Evolutionary conservation across 2,113 vertebrate species (phyloP).

Genomic region (Ceratotherium simum): DNA sequence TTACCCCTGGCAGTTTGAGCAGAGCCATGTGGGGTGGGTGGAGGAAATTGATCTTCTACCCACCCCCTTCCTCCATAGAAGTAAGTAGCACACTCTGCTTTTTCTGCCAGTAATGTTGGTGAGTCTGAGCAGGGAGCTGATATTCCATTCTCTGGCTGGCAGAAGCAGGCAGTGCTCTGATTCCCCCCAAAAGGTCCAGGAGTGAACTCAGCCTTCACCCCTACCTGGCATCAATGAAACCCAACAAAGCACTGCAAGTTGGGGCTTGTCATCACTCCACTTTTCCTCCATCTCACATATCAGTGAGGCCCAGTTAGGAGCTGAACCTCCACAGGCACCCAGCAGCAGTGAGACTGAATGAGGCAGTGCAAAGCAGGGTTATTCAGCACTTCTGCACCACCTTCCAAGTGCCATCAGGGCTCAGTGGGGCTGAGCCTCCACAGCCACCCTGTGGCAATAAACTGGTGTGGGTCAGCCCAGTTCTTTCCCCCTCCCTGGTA

Average conservation of each 20-base stretch:
- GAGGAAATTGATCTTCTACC: too few species aligned
- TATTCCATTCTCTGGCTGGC: background rate
- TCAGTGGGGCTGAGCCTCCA: background rate
- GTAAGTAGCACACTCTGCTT: background rate
- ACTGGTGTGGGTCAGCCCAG: too few species aligned
- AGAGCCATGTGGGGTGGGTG: background rate
- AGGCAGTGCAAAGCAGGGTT: background rate
- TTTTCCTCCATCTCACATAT: background rate
- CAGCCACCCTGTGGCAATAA: background rate
- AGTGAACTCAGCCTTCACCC: background rate
- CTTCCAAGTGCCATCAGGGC: background rate
- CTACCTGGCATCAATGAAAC: background rate
- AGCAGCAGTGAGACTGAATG: background rate
- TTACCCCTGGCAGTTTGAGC: background rate
- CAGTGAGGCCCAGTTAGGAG: background rate
- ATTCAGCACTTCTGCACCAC: background rate
- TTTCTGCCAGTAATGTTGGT: background rate
- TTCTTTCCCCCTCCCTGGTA: background rate
- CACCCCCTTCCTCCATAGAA: background rate
- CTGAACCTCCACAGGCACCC: background rate
- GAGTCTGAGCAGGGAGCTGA: background rate
- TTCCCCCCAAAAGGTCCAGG: background rate
- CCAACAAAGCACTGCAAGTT: background rate
- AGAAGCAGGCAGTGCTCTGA: background rate
- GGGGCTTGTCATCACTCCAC: background rate